phyloP scores from a whole-genome alignment of 2,888 invertebrate genomes.

The Phengaris alcon region DNA sequence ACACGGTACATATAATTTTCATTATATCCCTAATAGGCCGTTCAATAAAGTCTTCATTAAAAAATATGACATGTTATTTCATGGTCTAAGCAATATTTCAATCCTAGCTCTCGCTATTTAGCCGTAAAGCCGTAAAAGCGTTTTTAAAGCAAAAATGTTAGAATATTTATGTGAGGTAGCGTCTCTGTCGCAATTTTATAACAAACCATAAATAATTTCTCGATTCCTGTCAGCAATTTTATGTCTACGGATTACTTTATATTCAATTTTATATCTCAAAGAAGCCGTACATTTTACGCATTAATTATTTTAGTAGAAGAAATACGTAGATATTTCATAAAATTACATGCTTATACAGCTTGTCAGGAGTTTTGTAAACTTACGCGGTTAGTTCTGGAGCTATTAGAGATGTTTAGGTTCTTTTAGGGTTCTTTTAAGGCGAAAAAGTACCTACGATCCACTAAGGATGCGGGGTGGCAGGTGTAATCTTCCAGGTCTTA shows the following conservation, averaged over 20 bases:
- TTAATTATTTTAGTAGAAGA: not conserved
- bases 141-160: constrained; percentile 6
- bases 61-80: constrained; percentile 10
- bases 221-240: constrained; percentile 20
- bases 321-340: too few relatives aligned
- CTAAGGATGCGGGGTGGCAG: too few relatives aligned
- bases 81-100: constrained; percentile 19
- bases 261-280: constrained; percentile 20
- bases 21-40: not conserved
- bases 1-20: not conserved
- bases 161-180: constrained; percentile 17
- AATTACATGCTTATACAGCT: not conserved
- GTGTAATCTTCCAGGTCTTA: too few relatives aligned
- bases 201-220: constrained; percentile 12
- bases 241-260: constrained; percentile 16
- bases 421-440: too few relatives aligned
- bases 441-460: too few relatives aligned
- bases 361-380: not conserved
- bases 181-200: constrained; percentile 21
- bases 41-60: constrained; percentile 3
- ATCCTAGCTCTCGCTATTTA: constrained; percentile 10
- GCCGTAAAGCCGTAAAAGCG: constrained; percentile 8
- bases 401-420: not conserved
- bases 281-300: not conserved
- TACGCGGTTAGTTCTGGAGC: not conserved